These are phyloP conservation scores for Malthinus flaveolus DNA, from an alignment of 2,888 invertebrate genomes.

Conservation along the genomic window DNA sequence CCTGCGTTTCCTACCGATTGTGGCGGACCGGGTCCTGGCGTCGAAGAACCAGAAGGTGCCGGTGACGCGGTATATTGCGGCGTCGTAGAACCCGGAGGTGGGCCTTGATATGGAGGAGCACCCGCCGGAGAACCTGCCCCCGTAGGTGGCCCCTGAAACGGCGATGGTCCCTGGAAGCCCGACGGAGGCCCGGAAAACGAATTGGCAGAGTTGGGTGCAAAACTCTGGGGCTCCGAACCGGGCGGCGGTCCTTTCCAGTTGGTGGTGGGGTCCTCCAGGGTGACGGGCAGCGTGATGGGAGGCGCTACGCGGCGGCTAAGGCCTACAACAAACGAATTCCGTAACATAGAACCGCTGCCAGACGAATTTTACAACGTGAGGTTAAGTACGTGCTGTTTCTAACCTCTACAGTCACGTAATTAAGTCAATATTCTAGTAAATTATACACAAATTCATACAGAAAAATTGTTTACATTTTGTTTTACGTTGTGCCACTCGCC, in stretches of 20 bases:
- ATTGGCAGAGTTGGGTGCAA: conserved; percentile 65
- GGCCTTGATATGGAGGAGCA: conserved; percentile 70
- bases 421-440: conserved; percentile 29
- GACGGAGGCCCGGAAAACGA: conserved; percentile 64
- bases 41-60: conserved; percentile 79
- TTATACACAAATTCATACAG: conserved; percentile 28
- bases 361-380: conserved; percentile 39
- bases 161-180: conserved; percentile 58
- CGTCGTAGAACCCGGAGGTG: conserved; percentile 74
- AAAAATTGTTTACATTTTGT: conserved; percentile 57
- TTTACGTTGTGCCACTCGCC: conserved; percentile 60
- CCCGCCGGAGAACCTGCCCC: conserved; percentile 77
- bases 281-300: conserved; percentile 69
- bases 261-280: conserved; percentile 74
- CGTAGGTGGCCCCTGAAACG: conserved; percentile 69
- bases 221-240: conserved; percentile 68
- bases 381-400: conserved; percentile 44
- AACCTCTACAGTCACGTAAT: conserved; percentile 42
- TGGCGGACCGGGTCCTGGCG: conserved; percentile 72
- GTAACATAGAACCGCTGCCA: conserved; percentile 35
- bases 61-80: conserved; percentile 87
- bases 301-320: conserved; percentile 79
- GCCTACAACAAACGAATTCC: conserved; percentile 59
- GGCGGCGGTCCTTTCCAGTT: conserved; percentile 80
- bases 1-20: conserved; percentile 56